Evolutionary conservation across 2,797 vertebrate genomes (phyloP), one percentile per base, ranked within the genome.

Genomic region (Epinephelus coioides): DNA sequence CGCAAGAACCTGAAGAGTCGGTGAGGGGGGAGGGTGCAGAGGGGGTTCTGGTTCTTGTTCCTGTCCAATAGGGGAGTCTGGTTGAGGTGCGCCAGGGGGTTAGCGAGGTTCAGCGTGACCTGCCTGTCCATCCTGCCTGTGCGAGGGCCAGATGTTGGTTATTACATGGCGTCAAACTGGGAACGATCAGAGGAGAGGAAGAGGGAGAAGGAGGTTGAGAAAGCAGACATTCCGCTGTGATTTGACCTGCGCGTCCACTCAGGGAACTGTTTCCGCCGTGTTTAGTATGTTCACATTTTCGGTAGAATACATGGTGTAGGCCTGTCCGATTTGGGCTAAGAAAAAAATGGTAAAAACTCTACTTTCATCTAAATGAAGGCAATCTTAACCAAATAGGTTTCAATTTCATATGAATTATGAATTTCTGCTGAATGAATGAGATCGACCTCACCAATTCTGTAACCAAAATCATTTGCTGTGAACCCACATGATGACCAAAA

Each of bases 61-160:
- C 86, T 91, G 86, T 92, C 92, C 93, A 93, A 92, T 92, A 73
- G 81, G 86, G 89, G 56, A 84, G 85, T 59, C 23, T 79, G 77
- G 83, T 71, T 69, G 73, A 76, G 80, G 81, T 89, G 77, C 71
- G 44, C 61, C 51, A 69, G 57, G 73, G 75, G 89, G 82, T 72
- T 60, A 54, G 79, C 46, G 68, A 25, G 73, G 77, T 83, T 84
- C 83, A 87, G 75, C 81, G 51, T 86, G 90, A 91, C 90, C 92
- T 86, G 86, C 21, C 62, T 82, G 88, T 79, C 80, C 61, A 71
- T 76, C 63, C 78, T 61, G 64, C 46, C 65, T 63, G 79, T 79
- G 81, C 88, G 67, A 78, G 73, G 85, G 85, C 93, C 94, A 95
- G 93, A 93, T 95, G 94, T 92, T 91, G 90, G 83, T 87, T 92